Conservation (phyloP, 2,888 invertebrate species). For the Sphaerophoria taeniata region DNA sequence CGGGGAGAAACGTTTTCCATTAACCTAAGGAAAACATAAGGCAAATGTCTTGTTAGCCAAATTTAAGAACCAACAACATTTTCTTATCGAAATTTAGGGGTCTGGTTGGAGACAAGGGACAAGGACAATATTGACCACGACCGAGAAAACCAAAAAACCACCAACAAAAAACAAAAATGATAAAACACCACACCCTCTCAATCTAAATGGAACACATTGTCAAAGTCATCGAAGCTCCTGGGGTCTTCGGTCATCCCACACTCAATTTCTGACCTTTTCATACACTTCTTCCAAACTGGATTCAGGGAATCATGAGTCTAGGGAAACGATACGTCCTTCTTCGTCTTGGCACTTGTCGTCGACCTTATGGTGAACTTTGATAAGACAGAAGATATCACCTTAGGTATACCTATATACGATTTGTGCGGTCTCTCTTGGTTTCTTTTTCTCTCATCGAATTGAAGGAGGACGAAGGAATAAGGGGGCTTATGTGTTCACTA, state of each 20-base stretch:
- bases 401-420: background rate
- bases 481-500: too few species aligned
- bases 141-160: background rate
- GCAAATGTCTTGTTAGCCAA: constrained; percentile 66
- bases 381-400: constrained; percentile 43
- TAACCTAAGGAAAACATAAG: constrained; percentile 65
- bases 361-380: constrained; percentile 48
- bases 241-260: background rate
- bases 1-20: constrained; percentile 48
- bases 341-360: too few species aligned
- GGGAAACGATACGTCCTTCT: background rate
- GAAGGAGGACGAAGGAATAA: too few species aligned
- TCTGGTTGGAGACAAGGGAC: too few species aligned
- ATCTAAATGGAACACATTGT: constrained; percentile 24
- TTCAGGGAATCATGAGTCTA: background rate
- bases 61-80: constrained; percentile 39
- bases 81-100: background rate
- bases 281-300: background rate
- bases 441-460: too few species aligned
- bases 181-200: constrained; percentile 7
- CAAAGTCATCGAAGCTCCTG: background rate
- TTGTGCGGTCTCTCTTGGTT: too few species aligned
- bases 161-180: constrained; percentile 3
- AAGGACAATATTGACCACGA: constrained; percentile 28
- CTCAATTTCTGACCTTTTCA: constrained; percentile 27